Evolutionary conservation across 1,140 invertebrate genomes (phyloP).

Genomic region (Formica selysi): DNA sequence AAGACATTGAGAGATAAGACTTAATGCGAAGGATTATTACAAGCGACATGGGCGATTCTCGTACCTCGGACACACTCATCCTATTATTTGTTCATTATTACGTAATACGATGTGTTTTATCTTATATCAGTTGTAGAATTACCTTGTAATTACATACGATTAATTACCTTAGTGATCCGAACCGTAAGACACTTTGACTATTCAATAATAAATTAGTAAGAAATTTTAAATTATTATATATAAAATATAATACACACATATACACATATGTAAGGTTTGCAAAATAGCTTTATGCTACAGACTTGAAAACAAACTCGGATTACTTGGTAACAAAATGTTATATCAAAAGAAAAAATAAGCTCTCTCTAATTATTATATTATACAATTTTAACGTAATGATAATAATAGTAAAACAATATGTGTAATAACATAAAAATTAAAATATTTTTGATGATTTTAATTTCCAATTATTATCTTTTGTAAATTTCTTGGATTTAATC

Average conservation of each 20-base stretch:
- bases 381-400: not conserved
- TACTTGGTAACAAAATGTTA: not conserved
- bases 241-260: not conserved
- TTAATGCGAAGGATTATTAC: conserved; percentile 42
- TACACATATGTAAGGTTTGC: not conserved
- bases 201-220: conserved; percentile 22
- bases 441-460: not conserved
- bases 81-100: conserved; percentile 42
- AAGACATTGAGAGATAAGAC: conserved; percentile 59
- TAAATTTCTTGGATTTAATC: not conserved
- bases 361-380: not conserved
- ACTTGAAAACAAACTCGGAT: not conserved
- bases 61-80: not conserved
- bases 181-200: not conserved
- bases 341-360: not conserved
- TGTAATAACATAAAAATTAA: not conserved
- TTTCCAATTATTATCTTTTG: not conserved
- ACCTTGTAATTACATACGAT: not conserved
- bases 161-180: conserved; percentile 22
- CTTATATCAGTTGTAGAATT: conserved; percentile 1
- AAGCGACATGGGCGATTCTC: conserved; percentile 41
- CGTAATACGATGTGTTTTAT: conserved; percentile 8
- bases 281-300: not conserved
- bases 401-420: not conserved
- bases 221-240: not conserved